These are phyloP conservation scores for Meloidogyne exigua DNA, from an alignment of 1,140 invertebrate species.

Conservation along the genomic window DNA sequence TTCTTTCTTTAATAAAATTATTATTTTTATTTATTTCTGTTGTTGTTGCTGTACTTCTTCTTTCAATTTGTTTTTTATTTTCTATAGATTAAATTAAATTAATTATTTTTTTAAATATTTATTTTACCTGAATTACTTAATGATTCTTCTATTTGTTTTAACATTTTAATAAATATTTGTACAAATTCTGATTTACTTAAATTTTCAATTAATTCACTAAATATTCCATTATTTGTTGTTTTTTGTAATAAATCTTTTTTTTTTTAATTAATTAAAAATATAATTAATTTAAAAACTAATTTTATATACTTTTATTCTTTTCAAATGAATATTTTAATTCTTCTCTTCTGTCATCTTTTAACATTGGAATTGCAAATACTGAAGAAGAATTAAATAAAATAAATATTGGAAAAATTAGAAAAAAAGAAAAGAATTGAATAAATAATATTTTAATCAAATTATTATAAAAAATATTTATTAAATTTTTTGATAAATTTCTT, in stretches of 20 bases:
- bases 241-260: background rate
- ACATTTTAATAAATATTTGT: slow-evolving; percentile 6
- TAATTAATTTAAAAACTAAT: background rate
- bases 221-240: background rate
- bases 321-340: too few relatives aligned
- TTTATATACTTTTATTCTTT: background rate
- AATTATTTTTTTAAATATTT: background rate
- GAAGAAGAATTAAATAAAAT: slow-evolving; percentile 5
- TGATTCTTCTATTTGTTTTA: background rate
- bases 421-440: slow-evolving; percentile 5
- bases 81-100: too few relatives aligned
- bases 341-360: background rate
- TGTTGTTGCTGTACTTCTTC: background rate
- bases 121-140: background rate
- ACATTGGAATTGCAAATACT: background rate
- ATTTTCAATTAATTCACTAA: slow-evolving; percentile 3
- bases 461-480: background rate
- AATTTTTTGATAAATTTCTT: background rate
- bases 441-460: background rate
- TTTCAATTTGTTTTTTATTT: background rate
- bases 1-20: background rate
- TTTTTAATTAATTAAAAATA: background rate
- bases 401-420: slow-evolving; percentile 1
- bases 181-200: slow-evolving; percentile 2
- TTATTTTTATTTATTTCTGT: background rate